Evolutionary conservation across 1,140 invertebrate species (phyloP).

Genomic region (Triops longicaudatus): DNA sequence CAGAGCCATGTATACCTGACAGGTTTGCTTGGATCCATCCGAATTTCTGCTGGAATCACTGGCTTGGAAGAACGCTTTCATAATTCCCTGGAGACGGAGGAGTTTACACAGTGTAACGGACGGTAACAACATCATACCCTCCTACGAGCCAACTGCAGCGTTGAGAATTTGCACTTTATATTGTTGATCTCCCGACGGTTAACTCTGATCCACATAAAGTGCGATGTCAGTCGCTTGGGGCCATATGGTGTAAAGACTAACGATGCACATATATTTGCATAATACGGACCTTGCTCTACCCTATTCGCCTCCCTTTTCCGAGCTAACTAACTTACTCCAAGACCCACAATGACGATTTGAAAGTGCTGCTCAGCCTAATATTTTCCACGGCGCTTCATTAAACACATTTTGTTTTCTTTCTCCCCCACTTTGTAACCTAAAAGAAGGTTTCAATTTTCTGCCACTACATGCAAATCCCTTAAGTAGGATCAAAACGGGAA

Average conservation of each 20-base stretch:
- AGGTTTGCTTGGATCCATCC: neutral
- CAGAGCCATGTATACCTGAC: neutral
- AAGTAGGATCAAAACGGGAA: neutral
- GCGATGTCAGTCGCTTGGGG: neutral
- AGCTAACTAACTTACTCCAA: neutral
- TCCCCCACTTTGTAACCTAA: neutral
- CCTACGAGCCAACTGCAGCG: neutral
- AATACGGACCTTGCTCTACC: neutral
- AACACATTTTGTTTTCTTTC: neutral
- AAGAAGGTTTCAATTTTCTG: neutral
- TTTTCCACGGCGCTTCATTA: neutral
- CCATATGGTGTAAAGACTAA: conserved; percentile 12
- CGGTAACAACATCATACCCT: too few species aligned
- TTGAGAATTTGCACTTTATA: neutral
- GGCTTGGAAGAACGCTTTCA: neutral
- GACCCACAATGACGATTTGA: neutral
- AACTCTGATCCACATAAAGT: neutral
- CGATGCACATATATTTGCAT: neutral
- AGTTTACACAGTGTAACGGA: neutral
- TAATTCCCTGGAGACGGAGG: neutral
- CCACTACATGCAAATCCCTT: neutral
- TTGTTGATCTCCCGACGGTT: neutral
- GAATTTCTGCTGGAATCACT: neutral
- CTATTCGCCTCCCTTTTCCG: neutral
- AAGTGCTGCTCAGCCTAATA: neutral